A percentile compares a stretch with the other conserved stretches of the same genome.
Evolutionary conservation across 2,797 vertebrate genomes (phyloP).

Genomic region (Pseudochromis fuscus): DNA sequence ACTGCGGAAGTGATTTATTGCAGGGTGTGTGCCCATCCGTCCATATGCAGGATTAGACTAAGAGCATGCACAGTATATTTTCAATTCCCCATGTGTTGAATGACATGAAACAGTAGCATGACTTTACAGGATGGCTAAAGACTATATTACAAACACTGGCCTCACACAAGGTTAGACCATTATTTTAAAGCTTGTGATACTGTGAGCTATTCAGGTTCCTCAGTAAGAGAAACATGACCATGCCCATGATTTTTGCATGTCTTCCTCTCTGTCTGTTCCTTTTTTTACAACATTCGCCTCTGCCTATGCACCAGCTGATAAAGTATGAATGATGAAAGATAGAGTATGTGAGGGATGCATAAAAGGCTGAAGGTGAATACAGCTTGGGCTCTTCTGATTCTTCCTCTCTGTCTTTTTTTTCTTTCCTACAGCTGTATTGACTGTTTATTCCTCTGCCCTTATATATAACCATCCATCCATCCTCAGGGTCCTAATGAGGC

Average conservation of each 20-base stretch:
- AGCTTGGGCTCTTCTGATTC: neutral
- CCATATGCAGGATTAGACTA: neutral
- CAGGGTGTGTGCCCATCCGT: constrained; percentile 10
- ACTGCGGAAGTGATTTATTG: constrained; percentile 49
- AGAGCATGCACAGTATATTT: neutral
- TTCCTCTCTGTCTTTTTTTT: neutral
- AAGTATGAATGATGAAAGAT: constrained; percentile 70
- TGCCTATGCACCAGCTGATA: constrained; percentile 55
- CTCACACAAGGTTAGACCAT: neutral
- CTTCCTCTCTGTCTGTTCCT: constrained; percentile 31
- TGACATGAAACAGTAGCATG: neutral
- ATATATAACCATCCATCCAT: constrained; percentile 51
- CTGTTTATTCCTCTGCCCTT: constrained; percentile 18
- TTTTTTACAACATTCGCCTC: constrained; percentile 33
- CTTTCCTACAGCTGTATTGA: constrained; percentile 42
- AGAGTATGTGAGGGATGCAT: constrained; percentile 24
- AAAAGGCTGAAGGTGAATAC: constrained; percentile 6
- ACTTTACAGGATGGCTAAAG: neutral
- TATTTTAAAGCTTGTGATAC: neutral
- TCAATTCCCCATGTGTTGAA: neutral
- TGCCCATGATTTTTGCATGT: constrained; percentile 28
- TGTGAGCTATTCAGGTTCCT: too few species aligned
- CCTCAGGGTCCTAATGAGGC: constrained; percentile 52
- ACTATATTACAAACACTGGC: neutral
- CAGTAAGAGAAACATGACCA: constrained; percentile 13